Percentiles rank a stretch among this genome's conserved stretches.
phyloP scores from a whole-genome alignment of 2,888 invertebrate genomes.

The Polietes domitor region DNA sequence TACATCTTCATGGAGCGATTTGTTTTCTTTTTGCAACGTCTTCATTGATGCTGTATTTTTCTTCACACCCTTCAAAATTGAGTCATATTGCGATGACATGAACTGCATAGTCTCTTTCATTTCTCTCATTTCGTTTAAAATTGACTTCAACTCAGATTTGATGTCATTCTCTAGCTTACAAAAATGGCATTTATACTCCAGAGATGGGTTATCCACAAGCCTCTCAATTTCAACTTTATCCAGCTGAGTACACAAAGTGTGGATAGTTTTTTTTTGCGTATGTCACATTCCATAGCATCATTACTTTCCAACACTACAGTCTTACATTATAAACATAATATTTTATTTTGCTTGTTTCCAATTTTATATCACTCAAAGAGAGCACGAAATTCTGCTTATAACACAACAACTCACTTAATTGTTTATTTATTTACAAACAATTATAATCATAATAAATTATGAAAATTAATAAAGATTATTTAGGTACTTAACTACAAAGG shows the following conservation, averaged over 20 bases:
- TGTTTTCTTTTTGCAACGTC: slow-evolving; percentile 18
- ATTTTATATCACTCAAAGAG: too few species aligned
- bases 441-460: too few species aligned
- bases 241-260: not conserved
- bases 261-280: not conserved
- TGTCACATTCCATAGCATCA: not conserved
- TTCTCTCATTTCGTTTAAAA: not conserved
- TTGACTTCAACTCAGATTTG: not conserved
- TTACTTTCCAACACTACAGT: too few species aligned
- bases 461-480: too few species aligned
- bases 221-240: not conserved
- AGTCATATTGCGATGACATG: too few species aligned
- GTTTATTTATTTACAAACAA: too few species aligned
- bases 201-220: not conserved
- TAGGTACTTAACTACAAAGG: too few species aligned
- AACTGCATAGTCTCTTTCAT: slow-evolving; percentile 1
- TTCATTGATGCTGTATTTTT: not conserved
- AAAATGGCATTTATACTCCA: not conserved
- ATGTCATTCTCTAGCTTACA: not conserved
- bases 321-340: too few species aligned
- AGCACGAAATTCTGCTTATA: too few species aligned
- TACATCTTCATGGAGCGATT: slow-evolving; percentile 2
- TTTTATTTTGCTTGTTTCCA: too few species aligned
- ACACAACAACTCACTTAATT: too few species aligned
- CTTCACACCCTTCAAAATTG: slow-evolving; percentile 18